Evolutionary conservation across 2,797 vertebrate genomes (phyloP), one percentile per base, ranked within the genome.

Genomic region (Neosalanx taihuensis): DNA sequence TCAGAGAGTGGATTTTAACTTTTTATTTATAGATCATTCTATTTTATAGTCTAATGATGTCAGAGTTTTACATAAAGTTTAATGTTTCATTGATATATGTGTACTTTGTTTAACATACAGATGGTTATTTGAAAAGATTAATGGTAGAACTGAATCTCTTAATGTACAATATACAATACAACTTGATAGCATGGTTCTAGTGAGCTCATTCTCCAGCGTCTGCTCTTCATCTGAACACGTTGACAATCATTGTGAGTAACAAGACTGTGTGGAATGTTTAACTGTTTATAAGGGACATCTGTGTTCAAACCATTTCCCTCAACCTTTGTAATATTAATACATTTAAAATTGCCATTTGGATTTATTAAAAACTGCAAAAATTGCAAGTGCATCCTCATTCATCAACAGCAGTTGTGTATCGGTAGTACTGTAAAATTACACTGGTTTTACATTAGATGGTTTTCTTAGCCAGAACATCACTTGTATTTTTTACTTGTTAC

Each of bases 21-120:
- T 73, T 77, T 90, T 88, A 87, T 88, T 86, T 88, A 84, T 83
- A 71, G 79, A 86, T 61, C 1, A 74, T 68, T 87, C 73, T 88
- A 84, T 87, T 90, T 86, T 86, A 77, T 75, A 85, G 81, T 89
- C 41, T 87, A 84, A 79, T 75, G 63, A 79, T 69, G 76, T 81
- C 70, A 85, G 77, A 90, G 77, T 81, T 90, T 85, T 87, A 81
- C 75, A 69, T 70, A 68, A 80, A 77, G 78, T 84, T 80, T 83
- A 87, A 82, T 37, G 65, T 81, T 86, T 64, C 68, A 80, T 82
- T 83, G 62, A 60, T 72, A 79, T 83, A 68, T 74, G 60, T 85
- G 31, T 78, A 76, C 65, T 78, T 75, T 71, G 67, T 80, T 67
- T 71, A 51, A 81, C 64, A 26, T 71, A 53, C 64, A 77, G 76